These are phyloP conservation scores for Mesoclemmys tuberculata DNA, from an alignment of 2,113 vertebrate species.

Conservation along the genomic window DNA sequence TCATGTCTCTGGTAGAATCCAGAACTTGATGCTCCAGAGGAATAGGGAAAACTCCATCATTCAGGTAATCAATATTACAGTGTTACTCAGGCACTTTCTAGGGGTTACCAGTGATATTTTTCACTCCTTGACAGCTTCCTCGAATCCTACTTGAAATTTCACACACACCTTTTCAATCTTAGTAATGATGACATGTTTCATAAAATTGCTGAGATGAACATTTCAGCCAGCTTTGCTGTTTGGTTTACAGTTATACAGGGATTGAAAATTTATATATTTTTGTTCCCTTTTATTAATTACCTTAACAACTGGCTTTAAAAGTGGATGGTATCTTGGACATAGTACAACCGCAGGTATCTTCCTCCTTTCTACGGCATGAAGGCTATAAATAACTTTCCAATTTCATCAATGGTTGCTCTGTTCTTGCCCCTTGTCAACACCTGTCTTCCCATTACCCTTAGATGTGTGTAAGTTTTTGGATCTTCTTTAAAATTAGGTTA, in stretches of 20 bases:
- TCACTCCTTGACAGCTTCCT: neutral
- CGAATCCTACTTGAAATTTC: neutral
- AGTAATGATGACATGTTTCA: neutral
- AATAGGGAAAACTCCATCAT: neutral
- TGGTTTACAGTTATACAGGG: neutral
- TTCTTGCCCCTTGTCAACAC: neutral
- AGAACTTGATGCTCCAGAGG: neutral
- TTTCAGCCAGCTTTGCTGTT: neutral
- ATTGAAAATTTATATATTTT: neutral
- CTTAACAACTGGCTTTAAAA: neutral
- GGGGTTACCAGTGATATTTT: neutral
- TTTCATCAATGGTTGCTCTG: neutral
- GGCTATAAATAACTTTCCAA: neutral
- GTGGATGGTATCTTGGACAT: neutral
- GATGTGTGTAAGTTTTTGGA: neutral
- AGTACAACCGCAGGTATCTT: neutral
- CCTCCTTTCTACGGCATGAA: neutral
- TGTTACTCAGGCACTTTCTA: neutral
- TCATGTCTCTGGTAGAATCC: neutral
- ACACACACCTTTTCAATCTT: neutral
- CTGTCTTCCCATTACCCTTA: neutral
- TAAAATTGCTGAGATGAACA: neutral
- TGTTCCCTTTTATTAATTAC: neutral
- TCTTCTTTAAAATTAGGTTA: neutral
- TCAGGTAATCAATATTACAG: neutral